A percentile compares a stretch with the other conserved stretches of the same genome.
Conservation (phyloP, 2,888 invertebrate species). For the Dicranocentrus wangi region DNA sequence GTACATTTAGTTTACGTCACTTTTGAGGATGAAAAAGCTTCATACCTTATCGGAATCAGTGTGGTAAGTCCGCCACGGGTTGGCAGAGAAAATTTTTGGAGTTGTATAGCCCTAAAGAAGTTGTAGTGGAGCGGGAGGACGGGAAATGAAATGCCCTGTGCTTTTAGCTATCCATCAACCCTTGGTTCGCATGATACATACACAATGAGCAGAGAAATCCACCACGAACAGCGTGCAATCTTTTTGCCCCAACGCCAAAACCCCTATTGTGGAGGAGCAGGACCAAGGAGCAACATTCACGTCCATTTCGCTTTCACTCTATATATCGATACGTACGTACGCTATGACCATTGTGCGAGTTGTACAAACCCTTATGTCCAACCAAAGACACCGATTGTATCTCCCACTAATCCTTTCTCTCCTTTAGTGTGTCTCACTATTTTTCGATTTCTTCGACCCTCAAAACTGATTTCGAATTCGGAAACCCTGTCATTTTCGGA, state of each 20-base stretch:
- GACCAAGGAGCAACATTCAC: not conserved
- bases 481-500: constrained; percentile 28
- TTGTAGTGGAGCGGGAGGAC: constrained; percentile 40
- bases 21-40: constrained; percentile 53
- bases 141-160: constrained; percentile 72
- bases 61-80: constrained; percentile 47
- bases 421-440: not conserved
- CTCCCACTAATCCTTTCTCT: constrained; percentile 1
- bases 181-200: constrained; percentile 72
- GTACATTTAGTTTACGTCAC: constrained; percentile 12
- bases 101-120: constrained; percentile 26
- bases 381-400: not conserved
- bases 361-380: too few relatives aligned
- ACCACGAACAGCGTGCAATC: constrained; percentile 16
- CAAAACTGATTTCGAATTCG: constrained; percentile 17
- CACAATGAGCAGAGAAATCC: constrained; percentile 65
- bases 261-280: too few relatives aligned
- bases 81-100: constrained; percentile 36
- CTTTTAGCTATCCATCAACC: constrained; percentile 72
- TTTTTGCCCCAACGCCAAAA: constrained; percentile 13
- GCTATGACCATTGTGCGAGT: too few relatives aligned
- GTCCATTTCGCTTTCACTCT: too few relatives aligned
- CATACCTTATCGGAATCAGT: constrained; percentile 64
- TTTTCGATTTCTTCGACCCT: not conserved
- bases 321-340: too few relatives aligned